Percentiles rank a stretch among this genome's conserved stretches.
Evolutionary conservation across 2,797 vertebrate species (phyloP).

Genomic region (Phylloscopus collybita): DNA sequence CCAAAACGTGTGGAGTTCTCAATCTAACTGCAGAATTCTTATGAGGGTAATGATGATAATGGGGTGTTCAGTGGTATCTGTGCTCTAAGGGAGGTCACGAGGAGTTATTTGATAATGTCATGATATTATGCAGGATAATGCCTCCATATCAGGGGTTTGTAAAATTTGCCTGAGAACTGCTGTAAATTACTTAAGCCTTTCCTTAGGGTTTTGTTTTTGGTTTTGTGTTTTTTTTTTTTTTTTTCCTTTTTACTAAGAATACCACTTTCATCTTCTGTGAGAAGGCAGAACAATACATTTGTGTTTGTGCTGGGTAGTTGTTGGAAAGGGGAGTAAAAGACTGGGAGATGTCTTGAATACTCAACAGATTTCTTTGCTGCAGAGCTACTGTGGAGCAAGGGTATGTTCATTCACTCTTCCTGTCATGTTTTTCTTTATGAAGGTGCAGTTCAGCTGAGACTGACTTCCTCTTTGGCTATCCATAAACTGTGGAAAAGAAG

Average conservation of each 20-base stretch:
- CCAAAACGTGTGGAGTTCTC: background rate
- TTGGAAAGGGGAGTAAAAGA: background rate
- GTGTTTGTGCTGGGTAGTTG: background rate
- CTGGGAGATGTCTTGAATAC: background rate
- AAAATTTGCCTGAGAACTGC: background rate
- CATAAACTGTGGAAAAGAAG: conserved; percentile 62
- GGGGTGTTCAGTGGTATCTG: background rate
- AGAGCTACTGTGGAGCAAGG: background rate
- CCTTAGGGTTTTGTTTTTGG: background rate
- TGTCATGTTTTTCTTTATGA: conserved; percentile 44
- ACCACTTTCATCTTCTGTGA: background rate
- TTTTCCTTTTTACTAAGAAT: background rate
- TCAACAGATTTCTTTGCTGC: background rate
- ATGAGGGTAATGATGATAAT: background rate
- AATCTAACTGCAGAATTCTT: background rate
- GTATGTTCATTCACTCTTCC: background rate
- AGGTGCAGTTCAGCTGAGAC: conserved; percentile 44
- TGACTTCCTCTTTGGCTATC: conserved; percentile 18
- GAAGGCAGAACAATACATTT: background rate
- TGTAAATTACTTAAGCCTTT: background rate
- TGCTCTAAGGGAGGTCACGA: background rate
- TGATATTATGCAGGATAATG: background rate
- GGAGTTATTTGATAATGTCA: background rate
- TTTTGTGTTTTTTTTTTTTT: background rate
- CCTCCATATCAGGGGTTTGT: background rate